These are phyloP conservation scores for Montipora efflorescens DNA, from an alignment of 64 coral and sea anemone genomes.

Conservation along the genomic window DNA sequence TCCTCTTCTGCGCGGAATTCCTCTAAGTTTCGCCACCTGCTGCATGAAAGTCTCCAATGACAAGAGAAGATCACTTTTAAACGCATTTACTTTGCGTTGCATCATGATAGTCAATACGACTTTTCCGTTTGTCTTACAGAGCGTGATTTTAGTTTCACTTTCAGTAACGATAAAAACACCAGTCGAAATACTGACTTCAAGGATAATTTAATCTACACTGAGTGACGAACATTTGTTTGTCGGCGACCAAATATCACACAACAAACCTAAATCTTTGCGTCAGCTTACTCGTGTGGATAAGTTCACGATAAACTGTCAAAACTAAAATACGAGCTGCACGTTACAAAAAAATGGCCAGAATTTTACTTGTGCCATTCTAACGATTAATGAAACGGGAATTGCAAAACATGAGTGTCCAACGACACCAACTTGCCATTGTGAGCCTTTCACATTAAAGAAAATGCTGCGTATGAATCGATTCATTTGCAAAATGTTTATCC, in stretches of 20 bases:
- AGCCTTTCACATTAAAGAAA: background rate
- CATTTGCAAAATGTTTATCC: slow-evolving; percentile 1
- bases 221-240: slow-evolving; percentile 28
- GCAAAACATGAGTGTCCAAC: background rate
- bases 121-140: background rate
- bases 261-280: background rate
- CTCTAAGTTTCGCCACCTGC: background rate
- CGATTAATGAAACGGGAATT: background rate
- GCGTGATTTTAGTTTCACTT: background rate
- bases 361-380: background rate
- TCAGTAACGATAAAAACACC: background rate
- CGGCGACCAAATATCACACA: slow-evolving; percentile 4
- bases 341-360: background rate
- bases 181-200: background rate
- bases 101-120: slow-evolving; percentile 16
- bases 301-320: background rate
- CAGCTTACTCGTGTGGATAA: background rate
- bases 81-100: background rate
- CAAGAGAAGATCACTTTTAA: too few species aligned
- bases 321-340: background rate
- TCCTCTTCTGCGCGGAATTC: background rate
- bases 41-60: background rate
- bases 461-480: background rate
- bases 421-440: background rate
- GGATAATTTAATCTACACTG: background rate